Base-by-base conservation (phyloP, 2,113 vertebrate species). In the Irena cyanogastra region DNA sequence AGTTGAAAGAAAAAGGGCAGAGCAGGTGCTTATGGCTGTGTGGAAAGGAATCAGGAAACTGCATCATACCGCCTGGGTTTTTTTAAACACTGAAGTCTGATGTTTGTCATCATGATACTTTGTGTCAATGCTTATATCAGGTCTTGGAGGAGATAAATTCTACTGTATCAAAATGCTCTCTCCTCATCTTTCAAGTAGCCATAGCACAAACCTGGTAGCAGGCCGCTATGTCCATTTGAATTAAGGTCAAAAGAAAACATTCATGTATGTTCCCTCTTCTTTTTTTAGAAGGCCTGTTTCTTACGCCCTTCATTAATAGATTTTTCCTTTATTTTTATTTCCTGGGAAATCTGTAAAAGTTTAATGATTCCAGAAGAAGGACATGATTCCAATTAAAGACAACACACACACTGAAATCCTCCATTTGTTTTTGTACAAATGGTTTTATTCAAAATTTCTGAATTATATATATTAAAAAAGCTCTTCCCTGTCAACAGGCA, bases 1-100 rank as follows among this genome's bases (percentile, higher is more conserved):
- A 37, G 28, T 0, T 39, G 44, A 37, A 76, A 74, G 13, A 19
- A 15, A 39, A 68, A 81, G 52, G 53, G 44, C 61, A 93, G 45
- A 66, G 21, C 30, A 63, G 50, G 7, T 0, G 0, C 18, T 45
- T 44, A 49, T 0, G 6, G 41, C 31, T 83, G 2, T 31, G 71
- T 85, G 49, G 10, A 68, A 80, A 7, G n/a, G 23, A 77, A 27
- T 28, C 45, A 41, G 22, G 45, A 45, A 81, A 31, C 42, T 81
- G 16, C 11, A 89, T 78, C 53, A 18, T 35, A 35, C 15, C 44
- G 21, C 33, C 66, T 70, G 31, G 6, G 27, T 0, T 42, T 89
- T 66, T 31, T 31, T 35, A 60, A 83, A 85, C 13, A 22, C 21
- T 39, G 35, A 21, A 39, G 33, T 60, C 49, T 82, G 30, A 52